A percentile compares a stretch with the other conserved stretches of the same genome.
phyloP scores from a whole-genome alignment of 2,113 vertebrate genomes.

The Camelus bactrianus region DNA sequence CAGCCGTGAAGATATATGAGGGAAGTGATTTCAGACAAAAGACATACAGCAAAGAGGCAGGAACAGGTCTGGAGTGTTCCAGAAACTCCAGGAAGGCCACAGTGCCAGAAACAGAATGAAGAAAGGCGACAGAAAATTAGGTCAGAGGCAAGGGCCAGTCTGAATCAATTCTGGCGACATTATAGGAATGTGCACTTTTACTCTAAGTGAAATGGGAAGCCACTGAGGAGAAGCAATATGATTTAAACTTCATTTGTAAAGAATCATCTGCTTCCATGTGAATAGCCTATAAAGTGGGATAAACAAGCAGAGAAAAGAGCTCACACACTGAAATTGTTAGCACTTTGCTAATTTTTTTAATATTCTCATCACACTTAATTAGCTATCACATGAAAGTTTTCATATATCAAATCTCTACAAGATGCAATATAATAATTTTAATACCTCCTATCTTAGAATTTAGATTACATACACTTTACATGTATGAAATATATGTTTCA shows the following conservation, averaged over 20 bases:
- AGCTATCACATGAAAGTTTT: not conserved
- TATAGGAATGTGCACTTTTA: not conserved
- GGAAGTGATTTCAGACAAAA: not conserved
- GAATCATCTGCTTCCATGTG: not conserved
- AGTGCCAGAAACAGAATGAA: not conserved
- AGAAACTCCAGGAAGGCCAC: not conserved
- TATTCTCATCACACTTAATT: not conserved
- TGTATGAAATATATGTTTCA: not conserved
- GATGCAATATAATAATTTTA: not conserved
- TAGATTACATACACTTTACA: not conserved
- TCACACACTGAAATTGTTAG: not conserved
- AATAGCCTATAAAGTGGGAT: not conserved
- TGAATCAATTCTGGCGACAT: not conserved
- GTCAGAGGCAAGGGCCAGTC: not conserved
- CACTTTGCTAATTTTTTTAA: not conserved
- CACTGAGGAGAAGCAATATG: accelerated
- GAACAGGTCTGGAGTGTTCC: no score
- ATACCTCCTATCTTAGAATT: not conserved
- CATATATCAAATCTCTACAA: not conserved
- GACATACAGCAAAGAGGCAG: not conserved
- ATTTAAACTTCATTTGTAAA: not conserved
- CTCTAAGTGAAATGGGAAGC: not conserved
- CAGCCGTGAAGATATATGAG: not conserved
- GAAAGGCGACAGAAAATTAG: not conserved
- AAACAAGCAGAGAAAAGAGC: not conserved